phyloP scores from a whole-genome alignment of 2,888 invertebrate genomes.

The Agapostemon virescens region DNA sequence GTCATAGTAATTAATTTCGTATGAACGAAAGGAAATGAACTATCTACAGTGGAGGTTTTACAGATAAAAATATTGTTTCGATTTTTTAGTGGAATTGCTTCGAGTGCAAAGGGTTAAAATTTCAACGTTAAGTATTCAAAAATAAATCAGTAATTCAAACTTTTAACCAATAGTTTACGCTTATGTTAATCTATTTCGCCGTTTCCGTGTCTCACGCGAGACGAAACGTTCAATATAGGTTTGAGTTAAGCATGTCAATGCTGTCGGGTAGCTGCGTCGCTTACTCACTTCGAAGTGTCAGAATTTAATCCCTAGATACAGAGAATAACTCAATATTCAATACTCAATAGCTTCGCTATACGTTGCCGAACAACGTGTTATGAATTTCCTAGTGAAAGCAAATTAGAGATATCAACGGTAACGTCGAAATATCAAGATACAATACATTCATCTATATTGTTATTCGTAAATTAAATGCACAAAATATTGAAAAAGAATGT shows the following conservation, averaged over 20 bases:
- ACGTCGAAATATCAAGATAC: not conserved
- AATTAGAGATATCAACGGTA: not conserved
- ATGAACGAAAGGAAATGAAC: too few species aligned
- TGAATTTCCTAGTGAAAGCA: not conserved
- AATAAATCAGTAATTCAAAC: not conserved
- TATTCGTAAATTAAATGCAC: not conserved
- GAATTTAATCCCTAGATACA: constrained; percentile 9
- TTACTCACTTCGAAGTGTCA: not conserved
- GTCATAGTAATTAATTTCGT: too few species aligned
- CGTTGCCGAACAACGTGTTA: not conserved
- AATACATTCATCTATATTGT: not conserved
- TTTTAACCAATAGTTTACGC: not conserved
- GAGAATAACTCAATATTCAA: constrained; percentile 6
- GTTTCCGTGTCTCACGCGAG: not conserved
- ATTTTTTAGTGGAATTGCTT: too few species aligned
- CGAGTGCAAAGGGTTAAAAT: too few species aligned
- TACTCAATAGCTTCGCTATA: not conserved
- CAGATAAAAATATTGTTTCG: too few species aligned
- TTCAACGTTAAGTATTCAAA: not conserved
- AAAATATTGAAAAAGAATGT: not conserved
- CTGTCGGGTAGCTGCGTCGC: not conserved
- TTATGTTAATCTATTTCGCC: not conserved
- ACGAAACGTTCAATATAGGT: not conserved
- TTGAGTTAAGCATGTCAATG: not conserved
- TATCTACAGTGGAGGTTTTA: too few species aligned